These are phyloP conservation scores for Entomobrya multifasciata DNA, from an alignment of 2,888 invertebrate species.

Conservation along the genomic window DNA sequence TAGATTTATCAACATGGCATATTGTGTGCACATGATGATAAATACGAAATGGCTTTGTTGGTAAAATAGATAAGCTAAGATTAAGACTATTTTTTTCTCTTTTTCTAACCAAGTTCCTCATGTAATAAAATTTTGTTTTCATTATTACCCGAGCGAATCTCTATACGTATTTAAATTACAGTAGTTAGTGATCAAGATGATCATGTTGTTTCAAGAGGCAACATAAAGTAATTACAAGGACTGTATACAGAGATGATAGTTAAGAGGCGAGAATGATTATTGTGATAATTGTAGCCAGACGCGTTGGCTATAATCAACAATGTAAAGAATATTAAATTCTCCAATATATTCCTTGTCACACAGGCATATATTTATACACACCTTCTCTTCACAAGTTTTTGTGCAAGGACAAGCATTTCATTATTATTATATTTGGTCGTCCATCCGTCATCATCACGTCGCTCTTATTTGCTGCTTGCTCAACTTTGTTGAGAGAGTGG, in stretches of 20 bases:
- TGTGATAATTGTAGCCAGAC: slow-evolving; percentile 11
- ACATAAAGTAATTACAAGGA: no score
- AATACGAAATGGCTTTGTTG: no score
- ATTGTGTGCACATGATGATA: not conserved
- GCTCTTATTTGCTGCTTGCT: not conserved
- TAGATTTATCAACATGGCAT: not conserved
- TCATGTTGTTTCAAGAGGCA: no score
- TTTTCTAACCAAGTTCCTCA: slow-evolving; percentile 30
- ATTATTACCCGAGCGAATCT: slow-evolving; percentile 22
- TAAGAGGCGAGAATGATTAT: not conserved
- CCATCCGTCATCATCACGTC: slow-evolving; percentile 44
- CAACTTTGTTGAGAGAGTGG: not conserved
- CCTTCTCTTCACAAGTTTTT: slow-evolving; percentile 42
- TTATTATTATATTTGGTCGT: slow-evolving; percentile 17
- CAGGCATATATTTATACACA: not conserved
- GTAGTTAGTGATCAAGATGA: no score
- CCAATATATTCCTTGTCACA: not conserved
- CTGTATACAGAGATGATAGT: no score
- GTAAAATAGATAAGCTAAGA: not conserved
- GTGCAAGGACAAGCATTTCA: slow-evolving; percentile 31
- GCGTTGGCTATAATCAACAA: not conserved
- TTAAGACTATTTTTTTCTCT: slow-evolving; percentile 12
- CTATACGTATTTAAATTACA: no score
- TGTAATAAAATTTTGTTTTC: slow-evolving; percentile 39
- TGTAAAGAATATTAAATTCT: not conserved